These are phyloP conservation scores for Hesperophylax magnus DNA, from an alignment of 1,140 invertebrate species.

Conservation along the genomic window DNA sequence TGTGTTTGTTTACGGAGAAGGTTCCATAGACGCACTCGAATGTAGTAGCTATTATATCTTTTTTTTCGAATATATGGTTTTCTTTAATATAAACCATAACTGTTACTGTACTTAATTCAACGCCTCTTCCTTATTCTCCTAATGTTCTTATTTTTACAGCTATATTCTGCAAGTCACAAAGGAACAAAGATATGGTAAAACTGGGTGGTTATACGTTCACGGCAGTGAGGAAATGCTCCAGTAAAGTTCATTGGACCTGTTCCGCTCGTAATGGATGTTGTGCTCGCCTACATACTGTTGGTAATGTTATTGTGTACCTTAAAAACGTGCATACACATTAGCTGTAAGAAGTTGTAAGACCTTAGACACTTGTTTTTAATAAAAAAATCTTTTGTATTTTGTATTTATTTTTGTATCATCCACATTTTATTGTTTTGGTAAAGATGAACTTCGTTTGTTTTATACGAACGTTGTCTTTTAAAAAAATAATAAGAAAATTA, in stretches of 20 bases:
- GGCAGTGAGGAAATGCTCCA: not conserved
- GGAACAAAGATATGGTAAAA: conserved; percentile 15
- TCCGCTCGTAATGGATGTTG: conserved; percentile 59
- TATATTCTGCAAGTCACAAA: conserved; percentile 32
- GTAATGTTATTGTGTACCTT: not conserved
- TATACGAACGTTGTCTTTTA: too few relatives aligned
- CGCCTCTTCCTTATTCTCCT: not conserved
- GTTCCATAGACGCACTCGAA: too few relatives aligned
- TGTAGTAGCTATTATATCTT: too few relatives aligned
- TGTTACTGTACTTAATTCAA: not conserved
- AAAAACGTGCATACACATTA: conserved; percentile 28
- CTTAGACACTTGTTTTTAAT: too few relatives aligned
- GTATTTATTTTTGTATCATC: too few relatives aligned
- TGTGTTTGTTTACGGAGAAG: too few relatives aligned
- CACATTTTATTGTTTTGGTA: too few relatives aligned
- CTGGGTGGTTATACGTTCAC: conserved; percentile 17
- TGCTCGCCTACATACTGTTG: conserved; percentile 54
- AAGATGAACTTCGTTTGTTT: too few relatives aligned
- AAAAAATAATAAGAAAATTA: too few relatives aligned
- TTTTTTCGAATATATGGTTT: too few relatives aligned
- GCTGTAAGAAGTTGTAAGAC: not conserved
- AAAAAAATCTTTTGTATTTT: too few relatives aligned
- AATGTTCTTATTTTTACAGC: conserved; percentile 15
- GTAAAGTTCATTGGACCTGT: conserved; percentile 49
- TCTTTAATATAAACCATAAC: too few relatives aligned